Percentiles rank a stretch among this genome's conserved stretches.
These are phyloP conservation scores for Chalcosyrphus nemorum DNA, from an alignment of 2,888 invertebrate species.

Conservation along the genomic window DNA sequence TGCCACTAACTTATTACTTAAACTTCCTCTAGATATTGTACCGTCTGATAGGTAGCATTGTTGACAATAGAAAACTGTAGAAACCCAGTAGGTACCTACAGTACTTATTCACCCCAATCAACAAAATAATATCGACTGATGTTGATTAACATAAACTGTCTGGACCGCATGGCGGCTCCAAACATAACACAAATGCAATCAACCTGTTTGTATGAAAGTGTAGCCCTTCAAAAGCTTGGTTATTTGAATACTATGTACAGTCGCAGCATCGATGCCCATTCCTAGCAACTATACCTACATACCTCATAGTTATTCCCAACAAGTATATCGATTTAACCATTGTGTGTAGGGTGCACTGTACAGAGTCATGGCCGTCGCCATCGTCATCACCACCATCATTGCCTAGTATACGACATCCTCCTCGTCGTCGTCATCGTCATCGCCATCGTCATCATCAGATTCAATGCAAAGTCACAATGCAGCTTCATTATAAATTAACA, in stretches of 20 bases:
- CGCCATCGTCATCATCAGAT: conserved; percentile 9
- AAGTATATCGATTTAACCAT: conserved; percentile 65
- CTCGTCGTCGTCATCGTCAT: not conserved
- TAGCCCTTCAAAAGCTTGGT: conserved; percentile 55
- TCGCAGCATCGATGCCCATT: conserved; percentile 3
- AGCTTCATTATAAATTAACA: conserved; percentile 72
- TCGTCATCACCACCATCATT: not conserved
- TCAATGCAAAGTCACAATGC: conserved; percentile 64
- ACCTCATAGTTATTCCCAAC: not conserved
- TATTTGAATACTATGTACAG: conserved; percentile 42
- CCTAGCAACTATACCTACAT: not conserved
- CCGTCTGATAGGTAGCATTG: too few relatives aligned
- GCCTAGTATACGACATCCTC: too few relatives aligned
- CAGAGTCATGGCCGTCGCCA: not conserved
- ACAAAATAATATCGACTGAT: conserved; percentile 77
- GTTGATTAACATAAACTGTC: conserved; percentile 80
- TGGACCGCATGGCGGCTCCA: conserved; percentile 77
- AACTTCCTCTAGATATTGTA: too few relatives aligned
- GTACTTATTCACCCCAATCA: conserved; percentile 1
- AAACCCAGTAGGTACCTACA: not conserved
- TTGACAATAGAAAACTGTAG: not conserved
- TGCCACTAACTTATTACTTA: too few relatives aligned
- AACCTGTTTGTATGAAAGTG: conserved; percentile 35
- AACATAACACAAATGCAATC: conserved; percentile 52
- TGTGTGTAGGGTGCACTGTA: not conserved